These are phyloP conservation scores for Esox niger DNA, from an alignment of 2,113 vertebrate genomes.

Conservation along the genomic window DNA sequence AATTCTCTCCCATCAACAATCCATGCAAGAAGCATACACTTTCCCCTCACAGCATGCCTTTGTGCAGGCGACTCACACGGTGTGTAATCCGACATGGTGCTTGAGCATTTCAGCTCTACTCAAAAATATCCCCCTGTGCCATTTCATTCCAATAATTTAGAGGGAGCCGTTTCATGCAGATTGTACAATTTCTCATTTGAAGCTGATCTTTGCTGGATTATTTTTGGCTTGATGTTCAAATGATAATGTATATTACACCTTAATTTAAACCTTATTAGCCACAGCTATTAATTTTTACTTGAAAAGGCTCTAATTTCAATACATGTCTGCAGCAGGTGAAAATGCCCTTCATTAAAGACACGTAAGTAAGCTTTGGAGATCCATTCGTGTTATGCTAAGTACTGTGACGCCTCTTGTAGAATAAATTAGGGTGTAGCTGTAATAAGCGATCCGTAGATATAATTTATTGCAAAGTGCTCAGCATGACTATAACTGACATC, in stretches of 20 bases:
- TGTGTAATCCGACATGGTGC: conserved; percentile 2
- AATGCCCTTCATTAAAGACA: conserved; percentile 52
- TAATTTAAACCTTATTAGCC: conserved; percentile 55
- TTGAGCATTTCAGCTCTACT: background rate
- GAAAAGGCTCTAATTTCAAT: conserved; percentile 47
- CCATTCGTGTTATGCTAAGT: conserved; percentile 17
- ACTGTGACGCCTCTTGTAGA: conserved; percentile 20
- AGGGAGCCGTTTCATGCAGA: conserved; percentile 10
- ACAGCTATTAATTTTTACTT: conserved; percentile 54
- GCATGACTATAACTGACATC: conserved; percentile 49
- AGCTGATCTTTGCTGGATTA: conserved; percentile 25
- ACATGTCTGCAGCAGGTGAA: conserved; percentile 45
- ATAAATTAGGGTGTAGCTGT: conserved; percentile 36
- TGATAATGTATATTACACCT: conserved; percentile 46
- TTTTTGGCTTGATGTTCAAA: conserved; percentile 22
- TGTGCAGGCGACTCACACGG: background rate
- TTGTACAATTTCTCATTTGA: conserved; percentile 16
- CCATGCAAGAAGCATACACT: background rate
- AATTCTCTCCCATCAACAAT: too few relatives aligned
- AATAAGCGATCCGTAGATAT: conserved; percentile 28
- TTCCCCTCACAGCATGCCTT: background rate
- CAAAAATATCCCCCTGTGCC: conserved; percentile 18
- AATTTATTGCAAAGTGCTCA: conserved; percentile 46
- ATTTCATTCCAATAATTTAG: conserved; percentile 28
- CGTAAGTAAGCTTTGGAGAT: conserved; percentile 15